Evolutionary conservation across 2,888 invertebrate species (phyloP).

Genomic region (Habrosyne pyritoides): DNA sequence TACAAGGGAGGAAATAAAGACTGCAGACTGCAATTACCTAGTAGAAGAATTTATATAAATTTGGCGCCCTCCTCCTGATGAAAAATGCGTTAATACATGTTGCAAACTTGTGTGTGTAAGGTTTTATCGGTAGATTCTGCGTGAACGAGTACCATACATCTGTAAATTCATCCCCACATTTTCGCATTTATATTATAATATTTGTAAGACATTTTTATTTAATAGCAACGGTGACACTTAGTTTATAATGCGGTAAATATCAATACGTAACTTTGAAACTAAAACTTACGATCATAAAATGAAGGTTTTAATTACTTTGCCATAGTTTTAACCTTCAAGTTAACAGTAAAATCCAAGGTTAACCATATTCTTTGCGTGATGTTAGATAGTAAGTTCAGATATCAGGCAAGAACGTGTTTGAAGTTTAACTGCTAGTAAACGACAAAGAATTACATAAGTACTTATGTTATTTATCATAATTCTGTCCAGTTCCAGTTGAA

Average conservation of each 20-base stretch:
- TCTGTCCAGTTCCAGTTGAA: neutral
- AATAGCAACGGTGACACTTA: no score
- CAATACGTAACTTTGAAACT: neutral
- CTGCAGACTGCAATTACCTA: neutral
- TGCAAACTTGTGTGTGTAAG: no score
- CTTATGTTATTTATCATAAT: no score
- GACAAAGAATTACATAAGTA: neutral
- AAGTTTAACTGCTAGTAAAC: neutral
- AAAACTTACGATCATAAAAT: neutral
- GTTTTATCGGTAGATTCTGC: no score
- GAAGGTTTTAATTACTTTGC: neutral
- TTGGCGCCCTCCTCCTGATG: no score
- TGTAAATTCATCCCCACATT: no score
- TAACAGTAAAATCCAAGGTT: neutral
- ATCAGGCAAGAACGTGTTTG: neutral
- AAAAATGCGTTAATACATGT: no score
- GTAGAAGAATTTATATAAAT: neutral
- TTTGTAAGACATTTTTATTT: no score
- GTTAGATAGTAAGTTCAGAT: slow-evolving; percentile 4
- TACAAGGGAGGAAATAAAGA: neutral
- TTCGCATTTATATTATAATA: no score
- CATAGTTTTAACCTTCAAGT: neutral
- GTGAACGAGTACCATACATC: no score
- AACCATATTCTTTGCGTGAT: neutral
- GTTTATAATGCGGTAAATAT: no score